Conservation (phyloP, 2,888 invertebrate genomes). For the Drosophila anceps region DNA sequence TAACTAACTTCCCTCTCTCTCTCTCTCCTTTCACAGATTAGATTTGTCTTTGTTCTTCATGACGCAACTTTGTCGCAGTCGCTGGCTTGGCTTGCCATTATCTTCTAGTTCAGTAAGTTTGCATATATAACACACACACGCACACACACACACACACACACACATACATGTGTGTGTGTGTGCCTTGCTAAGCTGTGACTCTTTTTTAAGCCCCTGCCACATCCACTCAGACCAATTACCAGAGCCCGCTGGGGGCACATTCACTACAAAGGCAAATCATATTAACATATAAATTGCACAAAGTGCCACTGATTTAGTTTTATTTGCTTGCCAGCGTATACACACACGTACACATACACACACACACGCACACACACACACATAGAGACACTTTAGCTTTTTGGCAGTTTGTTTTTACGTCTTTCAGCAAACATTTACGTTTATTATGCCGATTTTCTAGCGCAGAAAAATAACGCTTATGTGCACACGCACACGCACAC, state of each 20-base stretch:
- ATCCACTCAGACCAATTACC: conserved; percentile 59
- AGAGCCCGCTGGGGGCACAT: conserved; percentile 47
- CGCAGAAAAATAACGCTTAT: conserved; percentile 83
- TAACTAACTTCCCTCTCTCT: conserved; percentile 44
- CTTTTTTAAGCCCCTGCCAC: not conserved
- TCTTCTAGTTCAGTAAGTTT: conserved; percentile 72
- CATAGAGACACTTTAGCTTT: conserved; percentile 24
- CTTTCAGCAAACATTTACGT: conserved; percentile 76
- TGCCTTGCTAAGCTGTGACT: conserved; percentile 15
- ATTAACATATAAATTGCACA: conserved; percentile 82
- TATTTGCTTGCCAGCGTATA: conserved; percentile 47
- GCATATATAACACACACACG: conserved; percentile 19
- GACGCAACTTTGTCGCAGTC: conserved; percentile 58
- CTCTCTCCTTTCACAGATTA: not conserved
- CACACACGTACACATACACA: conserved; percentile 16
- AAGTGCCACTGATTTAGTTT: conserved; percentile 78
- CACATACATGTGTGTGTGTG: not conserved
- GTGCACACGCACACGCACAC: conserved; percentile 39
- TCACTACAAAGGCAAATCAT: conserved; percentile 75
- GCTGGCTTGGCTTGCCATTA: conserved; percentile 39
- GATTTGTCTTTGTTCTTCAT: conserved; percentile 47
- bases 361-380: conserved; percentile 1
- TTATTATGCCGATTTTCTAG: conserved; percentile 82
- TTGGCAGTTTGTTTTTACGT: conserved; percentile 72
- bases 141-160: conserved; percentile 3